Conservation (phyloP, 2,888 invertebrate genomes). For the Cosmia trapezina region DNA sequence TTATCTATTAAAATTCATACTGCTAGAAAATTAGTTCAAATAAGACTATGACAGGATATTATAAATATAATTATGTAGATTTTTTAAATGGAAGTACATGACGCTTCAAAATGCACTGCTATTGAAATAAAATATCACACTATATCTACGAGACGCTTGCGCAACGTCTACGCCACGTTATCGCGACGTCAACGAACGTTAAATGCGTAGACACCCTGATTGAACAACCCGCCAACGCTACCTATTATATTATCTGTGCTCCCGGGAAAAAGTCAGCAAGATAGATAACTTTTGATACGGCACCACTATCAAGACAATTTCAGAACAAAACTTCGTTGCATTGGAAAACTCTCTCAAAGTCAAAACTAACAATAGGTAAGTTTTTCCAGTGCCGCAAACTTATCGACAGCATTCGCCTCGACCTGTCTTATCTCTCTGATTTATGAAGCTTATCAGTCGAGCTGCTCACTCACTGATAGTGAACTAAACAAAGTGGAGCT, state of each 20-base stretch:
- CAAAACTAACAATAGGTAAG: constrained; percentile 25
- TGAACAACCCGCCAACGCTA: neutral
- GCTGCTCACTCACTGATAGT: constrained; percentile 76
- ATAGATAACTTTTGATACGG: constrained; percentile 8
- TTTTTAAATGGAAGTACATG: neutral
- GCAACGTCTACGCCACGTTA: neutral
- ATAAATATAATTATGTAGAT: too few relatives aligned
- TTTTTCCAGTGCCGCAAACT: constrained; percentile 49
- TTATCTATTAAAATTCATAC: neutral
- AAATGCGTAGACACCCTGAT: neutral
- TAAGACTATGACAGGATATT: neutral
- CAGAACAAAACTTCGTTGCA: constrained; percentile 3
- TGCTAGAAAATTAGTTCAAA: neutral
- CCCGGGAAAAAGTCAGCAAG: neutral
- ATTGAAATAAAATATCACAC: neutral
- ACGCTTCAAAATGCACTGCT: neutral
- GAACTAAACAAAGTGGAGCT: constrained; percentile 77
- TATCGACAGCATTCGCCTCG: constrained; percentile 62
- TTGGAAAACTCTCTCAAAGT: constrained; percentile 19
- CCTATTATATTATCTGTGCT: neutral
- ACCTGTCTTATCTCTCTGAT: constrained; percentile 82
- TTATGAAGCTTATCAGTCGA: constrained; percentile 82
- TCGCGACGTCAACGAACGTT: neutral
- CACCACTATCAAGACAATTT: constrained; percentile 14
- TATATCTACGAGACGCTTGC: neutral